Evolutionary conservation across 2,797 vertebrate species (phyloP).

Genomic region (Artibeus lituratus): DNA sequence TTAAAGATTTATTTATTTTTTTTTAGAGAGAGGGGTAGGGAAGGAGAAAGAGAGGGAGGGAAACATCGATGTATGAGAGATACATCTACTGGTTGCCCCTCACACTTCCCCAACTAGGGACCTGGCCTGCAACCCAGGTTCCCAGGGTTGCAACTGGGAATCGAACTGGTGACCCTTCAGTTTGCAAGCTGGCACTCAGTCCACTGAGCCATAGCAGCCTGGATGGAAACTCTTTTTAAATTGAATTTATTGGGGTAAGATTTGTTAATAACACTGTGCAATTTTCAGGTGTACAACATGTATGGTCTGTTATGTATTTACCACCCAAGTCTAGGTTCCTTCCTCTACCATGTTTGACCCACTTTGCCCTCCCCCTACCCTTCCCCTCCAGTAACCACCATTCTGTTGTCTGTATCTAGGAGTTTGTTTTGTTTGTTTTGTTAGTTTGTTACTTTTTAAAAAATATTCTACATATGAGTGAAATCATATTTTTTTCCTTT

Average conservation of each 20-base stretch:
- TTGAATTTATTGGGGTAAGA: neutral
- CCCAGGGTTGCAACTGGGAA: no score
- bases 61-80: no score
- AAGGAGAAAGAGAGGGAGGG: no score
- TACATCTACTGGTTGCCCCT: no score
- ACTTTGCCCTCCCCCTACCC: neutral
- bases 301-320: neutral
- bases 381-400: neutral
- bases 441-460: neutral
- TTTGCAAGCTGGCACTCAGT: no score
- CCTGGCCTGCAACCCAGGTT: no score
- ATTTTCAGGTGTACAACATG: neutral
- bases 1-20: neutral
- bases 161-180: no score
- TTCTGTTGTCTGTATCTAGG: neutral
- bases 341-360: neutral
- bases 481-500: neutral
- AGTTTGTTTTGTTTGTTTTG: neutral
- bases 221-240: neutral
- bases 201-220: no score
- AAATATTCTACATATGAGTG: neutral
- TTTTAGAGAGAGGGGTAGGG: no score
- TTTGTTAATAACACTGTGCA: neutral
- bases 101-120: no score
- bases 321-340: neutral